Conservation (phyloP, 2,113 vertebrate genomes). For the Odobenus rosmarus region DNA sequence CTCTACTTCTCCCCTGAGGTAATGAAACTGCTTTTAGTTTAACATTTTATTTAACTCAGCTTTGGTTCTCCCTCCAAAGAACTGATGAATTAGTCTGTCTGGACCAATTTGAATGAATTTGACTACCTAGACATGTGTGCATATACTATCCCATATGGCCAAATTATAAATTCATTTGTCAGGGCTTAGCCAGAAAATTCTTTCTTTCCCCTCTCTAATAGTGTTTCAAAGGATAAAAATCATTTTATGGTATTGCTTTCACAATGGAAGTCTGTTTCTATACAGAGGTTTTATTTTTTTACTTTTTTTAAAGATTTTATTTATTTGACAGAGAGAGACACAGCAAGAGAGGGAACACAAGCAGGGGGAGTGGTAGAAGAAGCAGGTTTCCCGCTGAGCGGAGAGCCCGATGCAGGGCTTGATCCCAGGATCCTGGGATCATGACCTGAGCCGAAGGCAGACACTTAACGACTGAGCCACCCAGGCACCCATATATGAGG, state of each 20-base stretch:
- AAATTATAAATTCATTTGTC: constrained; percentile 64
- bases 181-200: constrained; percentile 36
- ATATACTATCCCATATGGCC: constrained; percentile 52
- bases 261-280: neutral
- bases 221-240: constrained; percentile 53
- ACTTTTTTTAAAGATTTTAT: too few relatives aligned
- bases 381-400: too few relatives aligned
- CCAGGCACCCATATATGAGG: neutral
- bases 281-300: constrained; percentile 65
- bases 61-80: constrained; percentile 59
- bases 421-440: too few relatives aligned
- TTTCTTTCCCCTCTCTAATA: neutral
- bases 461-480: too few relatives aligned
- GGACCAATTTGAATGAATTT: constrained; percentile 60
- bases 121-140: constrained; percentile 55
- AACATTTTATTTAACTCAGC: constrained; percentile 66
- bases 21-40: constrained; percentile 66
- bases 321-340: too few relatives aligned
- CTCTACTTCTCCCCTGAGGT: constrained; percentile 36
- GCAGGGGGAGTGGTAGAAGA: too few relatives aligned
- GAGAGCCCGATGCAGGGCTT: too few relatives aligned
- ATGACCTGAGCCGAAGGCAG: too few relatives aligned
- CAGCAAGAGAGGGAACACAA: too few relatives aligned
- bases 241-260: constrained; percentile 36
- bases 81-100: constrained; percentile 66